Conservation (phyloP, 2,113 vertebrate species). For the Pedetes capensis region DNA sequence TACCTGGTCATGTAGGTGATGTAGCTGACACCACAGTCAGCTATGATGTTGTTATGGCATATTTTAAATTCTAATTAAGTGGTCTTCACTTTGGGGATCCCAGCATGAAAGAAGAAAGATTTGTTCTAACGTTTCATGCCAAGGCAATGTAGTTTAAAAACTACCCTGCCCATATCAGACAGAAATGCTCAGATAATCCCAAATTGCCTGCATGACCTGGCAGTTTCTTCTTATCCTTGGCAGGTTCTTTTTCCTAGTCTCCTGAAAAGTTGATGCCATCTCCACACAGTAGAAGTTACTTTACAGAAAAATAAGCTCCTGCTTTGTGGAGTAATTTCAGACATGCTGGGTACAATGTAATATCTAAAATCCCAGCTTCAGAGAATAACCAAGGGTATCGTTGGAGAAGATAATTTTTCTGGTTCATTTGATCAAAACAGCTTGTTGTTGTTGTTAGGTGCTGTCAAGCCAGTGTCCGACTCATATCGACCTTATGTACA, state of each 20-base stretch:
- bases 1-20: too few relatives aligned
- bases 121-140: neutral
- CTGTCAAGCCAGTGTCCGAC: too few relatives aligned
- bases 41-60: neutral
- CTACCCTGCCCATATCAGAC: neutral
- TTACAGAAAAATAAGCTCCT: neutral
- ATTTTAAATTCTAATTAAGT: slow-evolving; percentile 14
- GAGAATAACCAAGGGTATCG: neutral
- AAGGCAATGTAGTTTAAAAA: neutral
- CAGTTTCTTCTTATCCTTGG: neutral
- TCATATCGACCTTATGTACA: too few relatives aligned
- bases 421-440: neutral
- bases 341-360: too few relatives aligned
- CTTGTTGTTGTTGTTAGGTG: too few relatives aligned
- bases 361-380: neutral
- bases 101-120: neutral
- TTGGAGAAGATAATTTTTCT: neutral
- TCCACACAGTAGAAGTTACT: neutral
- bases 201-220: neutral
- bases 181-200: neutral
- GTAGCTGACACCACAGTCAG: neutral
- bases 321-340: neutral
- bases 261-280: neutral
- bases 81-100: neutral
- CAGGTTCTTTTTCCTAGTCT: neutral